Evolutionary conservation across 2,888 invertebrate species (phyloP), one percentile per base, ranked within the genome.

Genomic region (Sinopyrophorus schimmeli): DNA sequence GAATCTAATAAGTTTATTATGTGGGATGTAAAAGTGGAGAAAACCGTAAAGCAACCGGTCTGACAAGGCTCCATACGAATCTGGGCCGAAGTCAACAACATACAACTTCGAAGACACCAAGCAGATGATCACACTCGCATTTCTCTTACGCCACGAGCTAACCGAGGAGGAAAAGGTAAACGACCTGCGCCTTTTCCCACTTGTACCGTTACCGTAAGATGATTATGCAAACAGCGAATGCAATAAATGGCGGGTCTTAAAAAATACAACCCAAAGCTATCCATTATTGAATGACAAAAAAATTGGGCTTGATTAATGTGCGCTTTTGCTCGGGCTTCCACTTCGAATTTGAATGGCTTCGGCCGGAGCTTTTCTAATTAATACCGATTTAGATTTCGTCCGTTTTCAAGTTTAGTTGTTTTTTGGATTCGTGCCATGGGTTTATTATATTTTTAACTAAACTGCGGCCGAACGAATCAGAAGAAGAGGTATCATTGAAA

Each of bases 41-140:
- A 50, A 51, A 51, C 51, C 51, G 51, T 51, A 47, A 41, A 51
- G 35, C 41, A 51, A 51, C 51, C 51, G 51, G 51, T 51, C 51
- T 51, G 41, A 37, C 51, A 51, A 51, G 46, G 11, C 37, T 32
- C 26, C 41, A 50, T 51, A 47, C 51, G 28, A 57, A 62, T 61
- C 61, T 62, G 59, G 62, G 62, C 58, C 62, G 62, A 58, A 60
- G 60, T 61, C 60, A 61, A 59, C 56, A 59, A 58, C 56, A 55
- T 59, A 47, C 37, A 51, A 51, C 51, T 38, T 55, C 54, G 58
- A 57, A 59, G 58, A 58, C 53, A 56, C n/a, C n/a, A n/a, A n/a
- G 47, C 47, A 51, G 47, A 50, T 50, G 50, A 51, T 51, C 60
- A 58, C 52, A 55, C 51, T 55, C 55, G 40, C 58, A 57, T 58